phyloP scores from a whole-genome alignment of 53 echinoderm and acorn worm genomes.

The Paracentrotus lividus region DNA sequence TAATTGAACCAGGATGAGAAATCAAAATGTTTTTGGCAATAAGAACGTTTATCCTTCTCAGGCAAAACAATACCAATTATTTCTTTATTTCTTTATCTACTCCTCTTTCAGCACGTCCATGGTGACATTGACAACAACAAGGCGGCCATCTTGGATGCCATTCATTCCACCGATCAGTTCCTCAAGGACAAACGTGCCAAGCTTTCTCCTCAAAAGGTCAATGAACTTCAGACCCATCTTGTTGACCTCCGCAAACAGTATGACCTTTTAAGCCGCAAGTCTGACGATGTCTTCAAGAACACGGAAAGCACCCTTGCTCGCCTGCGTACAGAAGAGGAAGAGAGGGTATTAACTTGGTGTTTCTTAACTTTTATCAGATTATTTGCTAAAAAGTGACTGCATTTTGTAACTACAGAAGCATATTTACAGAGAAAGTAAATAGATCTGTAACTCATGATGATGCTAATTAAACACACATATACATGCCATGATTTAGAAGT shows the following conservation, averaged over 20 bases:
- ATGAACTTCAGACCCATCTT: conserved; percentile 82
- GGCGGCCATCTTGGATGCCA: conserved; percentile 93
- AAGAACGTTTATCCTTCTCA: not conserved
- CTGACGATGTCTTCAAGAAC: conserved; percentile 84
- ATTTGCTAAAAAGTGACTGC: too few relatives aligned
- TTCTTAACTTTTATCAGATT: too few relatives aligned
- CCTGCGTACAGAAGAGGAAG: conserved; percentile 81
- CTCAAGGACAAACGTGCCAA: conserved; percentile 92
- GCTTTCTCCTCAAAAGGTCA: conserved; percentile 86
- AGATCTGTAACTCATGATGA: too few relatives aligned
- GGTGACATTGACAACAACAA: conserved; percentile 97
- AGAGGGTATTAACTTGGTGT: too few relatives aligned
- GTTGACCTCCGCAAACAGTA: conserved; percentile 91
- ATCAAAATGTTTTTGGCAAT: not conserved
- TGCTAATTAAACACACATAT: too few relatives aligned
- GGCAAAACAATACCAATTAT: too few relatives aligned
- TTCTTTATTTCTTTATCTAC: not conserved
- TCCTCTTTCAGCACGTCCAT: conserved; percentile 78
- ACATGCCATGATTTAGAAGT: too few relatives aligned
- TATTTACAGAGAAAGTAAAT: too few relatives aligned
- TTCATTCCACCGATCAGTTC: conserved; percentile 96
- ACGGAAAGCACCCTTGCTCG: conserved; percentile 84
- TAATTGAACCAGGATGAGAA: not conserved
- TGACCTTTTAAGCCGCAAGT: conserved; percentile 84
- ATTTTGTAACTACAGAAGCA: too few relatives aligned